Base-by-base conservation (phyloP, 2,888 invertebrate genomes). In the Norana najaformis region DNA sequence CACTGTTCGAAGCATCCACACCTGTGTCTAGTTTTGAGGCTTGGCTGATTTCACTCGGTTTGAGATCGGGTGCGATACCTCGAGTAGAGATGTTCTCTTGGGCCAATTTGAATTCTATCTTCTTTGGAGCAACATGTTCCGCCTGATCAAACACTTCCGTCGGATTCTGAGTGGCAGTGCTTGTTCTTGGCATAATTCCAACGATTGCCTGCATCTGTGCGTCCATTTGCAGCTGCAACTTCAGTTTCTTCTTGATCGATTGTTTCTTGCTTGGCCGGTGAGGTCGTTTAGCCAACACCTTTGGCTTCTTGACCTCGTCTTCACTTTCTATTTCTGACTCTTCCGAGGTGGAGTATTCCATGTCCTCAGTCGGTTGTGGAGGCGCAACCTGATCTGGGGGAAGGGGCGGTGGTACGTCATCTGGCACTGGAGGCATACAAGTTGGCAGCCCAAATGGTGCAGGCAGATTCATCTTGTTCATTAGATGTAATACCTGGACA, bases 391-490 rank as follows among this genome's bases (percentile, higher is more conserved):
- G 37, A 38, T 82, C 89, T 23, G 89, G 89, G 69, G 90, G 89
- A 20, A 36, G 83, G 0, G 89, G 83, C 14, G 89, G 89, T 1
- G 89, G 41, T 6, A 69, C 35, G 41, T 88, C 91, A 30, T 91
- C 91, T 8, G 90, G 89, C 34, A 91, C 38, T 0, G 92, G 91
- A 18, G 92, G 92, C 23, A 90, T 91, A 18, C 90, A 88, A 18
- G 91, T 93, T 34, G 92, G 90, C 35, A 93, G 91, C 0, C 95
- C 96, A 95, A 98, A 98, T 0, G 98, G 98, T 88, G 97, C 96
- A 35, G 97, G 97, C 89, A 98, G 95, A 94, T 97, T 97, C 98
- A 98, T 98, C 95, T 97, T 97, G 94, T 98, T 98, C 98, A 98
- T 98, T 90, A 98, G 96, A 95, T 98, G 98, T 88, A 98, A 94